Evolutionary conservation across 1,140 invertebrate genomes (phyloP).

Genomic region (Delia radicum): DNA sequence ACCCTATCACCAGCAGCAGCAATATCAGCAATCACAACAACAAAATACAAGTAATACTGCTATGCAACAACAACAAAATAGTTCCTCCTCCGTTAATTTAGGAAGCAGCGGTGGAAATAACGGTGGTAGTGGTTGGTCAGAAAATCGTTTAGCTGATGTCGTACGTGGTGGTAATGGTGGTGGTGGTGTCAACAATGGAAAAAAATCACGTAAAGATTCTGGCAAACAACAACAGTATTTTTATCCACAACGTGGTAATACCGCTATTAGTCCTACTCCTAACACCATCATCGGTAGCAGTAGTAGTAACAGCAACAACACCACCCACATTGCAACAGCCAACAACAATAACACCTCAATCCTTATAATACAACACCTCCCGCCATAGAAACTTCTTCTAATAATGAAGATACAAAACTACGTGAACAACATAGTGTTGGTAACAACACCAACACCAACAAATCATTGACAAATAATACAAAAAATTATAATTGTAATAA

Average conservation of each 20-base stretch:
- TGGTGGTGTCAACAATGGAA: background rate
- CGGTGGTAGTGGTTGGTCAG: slow-evolving; percentile 36
- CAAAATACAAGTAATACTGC: slow-evolving; percentile 28
- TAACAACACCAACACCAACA: slow-evolving; percentile 34
- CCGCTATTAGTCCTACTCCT: slow-evolving; percentile 12
- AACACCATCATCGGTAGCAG: background rate
- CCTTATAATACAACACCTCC: slow-evolving; percentile 6
- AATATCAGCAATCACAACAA: slow-evolving; percentile 35
- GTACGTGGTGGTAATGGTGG: slow-evolving; percentile 63
- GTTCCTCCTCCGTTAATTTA: slow-evolving; percentile 34
- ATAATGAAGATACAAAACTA: background rate
- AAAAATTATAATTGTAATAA: slow-evolving; percentile 51
- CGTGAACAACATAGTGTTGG: background rate
- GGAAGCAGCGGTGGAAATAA: slow-evolving; percentile 26
- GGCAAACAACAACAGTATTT: slow-evolving; percentile 38
- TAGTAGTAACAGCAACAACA: background rate
- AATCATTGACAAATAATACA: slow-evolving; percentile 40
- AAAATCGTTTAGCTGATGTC: slow-evolving; percentile 74
- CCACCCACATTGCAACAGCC: slow-evolving; percentile 18
- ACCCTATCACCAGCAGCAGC: slow-evolving; percentile 25
- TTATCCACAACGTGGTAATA: slow-evolving; percentile 30
- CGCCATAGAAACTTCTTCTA: slow-evolving; percentile 23
- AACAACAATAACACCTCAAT: slow-evolving; percentile 23
- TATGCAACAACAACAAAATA: slow-evolving; percentile 31
- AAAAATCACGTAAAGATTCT: slow-evolving; percentile 57